Evolutionary conservation across 2,113 vertebrate species (phyloP).

Genomic region (Eira barbara): DNA sequence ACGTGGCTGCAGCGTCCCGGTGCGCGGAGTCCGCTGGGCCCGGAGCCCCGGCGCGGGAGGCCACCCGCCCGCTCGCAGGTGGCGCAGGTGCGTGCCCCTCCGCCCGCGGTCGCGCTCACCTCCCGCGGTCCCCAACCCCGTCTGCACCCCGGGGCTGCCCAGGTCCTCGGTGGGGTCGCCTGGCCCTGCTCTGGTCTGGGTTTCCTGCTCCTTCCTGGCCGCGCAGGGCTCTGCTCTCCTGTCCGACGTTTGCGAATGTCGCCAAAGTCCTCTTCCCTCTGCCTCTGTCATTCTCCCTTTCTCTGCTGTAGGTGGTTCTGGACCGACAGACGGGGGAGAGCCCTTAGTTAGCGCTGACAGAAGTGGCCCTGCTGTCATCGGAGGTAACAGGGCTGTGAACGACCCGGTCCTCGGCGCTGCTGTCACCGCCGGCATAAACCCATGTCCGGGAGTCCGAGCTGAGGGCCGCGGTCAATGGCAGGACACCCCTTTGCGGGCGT

Average conservation of each 20-base stretch:
- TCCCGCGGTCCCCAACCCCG: too few species aligned
- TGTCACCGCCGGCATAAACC: neutral
- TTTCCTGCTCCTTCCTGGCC: neutral
- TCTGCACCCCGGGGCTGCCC: neutral
- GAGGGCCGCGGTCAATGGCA: neutral
- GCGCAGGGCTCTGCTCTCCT: too few species aligned
- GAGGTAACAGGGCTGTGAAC: conserved; percentile 86
- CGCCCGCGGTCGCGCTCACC: too few species aligned
- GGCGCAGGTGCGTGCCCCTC: conserved; percentile 36
- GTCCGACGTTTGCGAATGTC: neutral
- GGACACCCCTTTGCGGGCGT: neutral
- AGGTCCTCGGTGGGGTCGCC: neutral
- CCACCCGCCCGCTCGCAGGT: conserved; percentile 87
- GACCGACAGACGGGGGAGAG: conserved; percentile 85
- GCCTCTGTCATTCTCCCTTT: conserved; percentile 39
- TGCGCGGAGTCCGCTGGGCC: conserved; percentile 82
- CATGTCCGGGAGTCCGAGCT: neutral
- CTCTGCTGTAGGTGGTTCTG: conserved; percentile 87
- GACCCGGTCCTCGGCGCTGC: neutral
- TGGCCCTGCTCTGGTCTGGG: accelerated
- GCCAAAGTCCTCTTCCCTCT: neutral
- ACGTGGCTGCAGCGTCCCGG: conserved; percentile 77
- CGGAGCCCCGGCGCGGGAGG: conserved; percentile 83
- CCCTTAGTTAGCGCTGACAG: conserved; percentile 86
- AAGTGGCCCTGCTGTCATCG: conserved; percentile 90